Conservation (phyloP, 2,888 invertebrate species). For the Marronus borbonicus region DNA sequence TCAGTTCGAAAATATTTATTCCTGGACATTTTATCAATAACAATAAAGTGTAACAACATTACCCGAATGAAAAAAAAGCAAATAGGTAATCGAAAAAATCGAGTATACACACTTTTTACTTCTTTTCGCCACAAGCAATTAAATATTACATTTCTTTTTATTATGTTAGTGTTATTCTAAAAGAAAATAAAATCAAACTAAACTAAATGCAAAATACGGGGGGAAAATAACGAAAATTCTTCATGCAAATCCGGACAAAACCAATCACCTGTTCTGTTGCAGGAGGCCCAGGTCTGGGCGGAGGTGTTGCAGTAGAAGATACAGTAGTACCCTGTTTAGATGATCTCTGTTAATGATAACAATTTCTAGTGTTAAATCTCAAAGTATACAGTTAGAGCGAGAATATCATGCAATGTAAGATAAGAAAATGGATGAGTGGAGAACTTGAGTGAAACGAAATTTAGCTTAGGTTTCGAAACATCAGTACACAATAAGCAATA, state of each 20-base stretch:
- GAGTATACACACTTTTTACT: not conserved
- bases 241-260: conserved; percentile 54
- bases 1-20: too few species aligned
- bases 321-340: conserved; percentile 72
- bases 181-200: conserved; percentile 53
- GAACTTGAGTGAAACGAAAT: conserved; percentile 20
- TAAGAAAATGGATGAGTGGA: not conserved
- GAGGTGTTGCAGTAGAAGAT: conserved; percentile 70
- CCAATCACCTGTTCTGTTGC: conserved; percentile 75
- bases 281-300: conserved; percentile 73
- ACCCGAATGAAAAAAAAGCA: not conserved
- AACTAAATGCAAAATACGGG: conserved; percentile 56
- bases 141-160: too few species aligned
- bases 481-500: not conserved
- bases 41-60: not conserved
- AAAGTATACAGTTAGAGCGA: conserved; percentile 27
- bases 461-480: conserved; percentile 44
- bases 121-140: too few species aligned
- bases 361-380: conserved; percentile 47
- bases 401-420: conserved; percentile 26
- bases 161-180: not conserved
- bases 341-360: conserved; percentile 72
- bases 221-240: conserved; percentile 50
- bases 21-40: too few species aligned
- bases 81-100: not conserved